Evolutionary conservation across 2,113 vertebrate genomes (phyloP).

Genomic region (Ageneiosus marmoratus): DNA sequence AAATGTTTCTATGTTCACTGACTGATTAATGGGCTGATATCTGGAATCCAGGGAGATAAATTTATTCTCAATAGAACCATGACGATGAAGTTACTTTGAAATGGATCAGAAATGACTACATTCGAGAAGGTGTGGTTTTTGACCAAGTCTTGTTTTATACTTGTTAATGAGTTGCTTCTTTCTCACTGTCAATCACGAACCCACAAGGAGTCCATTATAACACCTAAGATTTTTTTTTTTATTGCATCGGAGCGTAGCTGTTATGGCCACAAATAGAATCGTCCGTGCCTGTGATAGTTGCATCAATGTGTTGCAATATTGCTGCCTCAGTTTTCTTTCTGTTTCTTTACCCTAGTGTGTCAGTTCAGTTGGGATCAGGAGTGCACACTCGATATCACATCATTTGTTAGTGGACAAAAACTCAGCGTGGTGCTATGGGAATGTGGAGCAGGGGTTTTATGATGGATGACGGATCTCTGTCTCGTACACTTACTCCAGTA

Average conservation of each 20-base stretch:
- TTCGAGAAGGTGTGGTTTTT: not conserved
- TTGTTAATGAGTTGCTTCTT: not conserved
- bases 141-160: not conserved
- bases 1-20: not conserved
- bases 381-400: not conserved
- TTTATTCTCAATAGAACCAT: not conserved
- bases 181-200: not conserved
- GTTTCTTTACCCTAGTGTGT: not conserved
- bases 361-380: not conserved
- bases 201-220: constrained; percentile 14
- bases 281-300: constrained; percentile 1
- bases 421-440: not conserved
- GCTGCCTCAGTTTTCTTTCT: not conserved
- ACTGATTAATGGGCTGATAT: not conserved
- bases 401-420: not conserved
- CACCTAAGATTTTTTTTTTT: constrained; percentile 6
- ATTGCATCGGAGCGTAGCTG: not conserved
- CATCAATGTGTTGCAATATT: constrained; percentile 27
- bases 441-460: not conserved
- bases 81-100: not conserved
- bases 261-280: constrained; percentile 18
- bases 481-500: constrained; percentile 47
- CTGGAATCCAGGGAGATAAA: not conserved
- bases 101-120: not conserved
- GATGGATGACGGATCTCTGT: constrained; percentile 4